Conservation (phyloP, 64 coral and sea anemone genomes). For the Acropora yongei region DNA sequence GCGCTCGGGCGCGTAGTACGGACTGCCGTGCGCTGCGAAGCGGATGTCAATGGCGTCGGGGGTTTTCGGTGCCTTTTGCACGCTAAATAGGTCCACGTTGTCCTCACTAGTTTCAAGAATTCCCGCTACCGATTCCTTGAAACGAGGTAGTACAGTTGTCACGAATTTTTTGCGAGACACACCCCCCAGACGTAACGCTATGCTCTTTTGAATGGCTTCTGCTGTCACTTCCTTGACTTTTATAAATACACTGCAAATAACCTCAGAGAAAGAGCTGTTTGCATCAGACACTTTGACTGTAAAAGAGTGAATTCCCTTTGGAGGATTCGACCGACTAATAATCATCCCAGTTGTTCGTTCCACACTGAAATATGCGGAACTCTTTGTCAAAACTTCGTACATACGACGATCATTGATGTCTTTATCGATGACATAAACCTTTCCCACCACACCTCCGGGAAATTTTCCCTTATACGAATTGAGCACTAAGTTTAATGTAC, state of each 20-base stretch:
- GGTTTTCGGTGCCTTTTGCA: constrained; percentile 55
- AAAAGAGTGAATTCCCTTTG: constrained; percentile 59
- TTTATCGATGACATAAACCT: constrained; percentile 88
- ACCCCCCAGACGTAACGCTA: constrained; percentile 57
- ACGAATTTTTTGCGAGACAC: constrained; percentile 52
- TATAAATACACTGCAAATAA: constrained; percentile 67
- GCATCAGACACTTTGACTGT: constrained; percentile 72
- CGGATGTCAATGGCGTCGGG: constrained; percentile 61
- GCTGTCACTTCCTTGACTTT: constrained; percentile 68
- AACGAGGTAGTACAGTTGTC: constrained; percentile 36
- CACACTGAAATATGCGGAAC: constrained; percentile 67
- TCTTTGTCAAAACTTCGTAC: constrained; percentile 51
- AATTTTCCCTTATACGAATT: constrained; percentile 78
- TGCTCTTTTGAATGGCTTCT: constrained; percentile 82
- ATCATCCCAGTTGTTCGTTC: constrained; percentile 76
- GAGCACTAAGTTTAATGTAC: constrained; percentile 65
- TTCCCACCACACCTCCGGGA: constrained; percentile 68
- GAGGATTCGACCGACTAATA: constrained; percentile 59
- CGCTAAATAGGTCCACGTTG: constrained; percentile 83
- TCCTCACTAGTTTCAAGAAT: constrained; percentile 56
- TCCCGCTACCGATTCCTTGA: constrained; percentile 69
- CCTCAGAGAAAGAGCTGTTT: constrained; percentile 58
- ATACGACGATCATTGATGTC: constrained; percentile 80
- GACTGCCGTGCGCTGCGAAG: constrained; percentile 93
- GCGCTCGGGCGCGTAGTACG: constrained; percentile 87